These are phyloP conservation scores for Aldabrachelys gigantea DNA, from an alignment of 2,113 vertebrate genomes.

Conservation along the genomic window DNA sequence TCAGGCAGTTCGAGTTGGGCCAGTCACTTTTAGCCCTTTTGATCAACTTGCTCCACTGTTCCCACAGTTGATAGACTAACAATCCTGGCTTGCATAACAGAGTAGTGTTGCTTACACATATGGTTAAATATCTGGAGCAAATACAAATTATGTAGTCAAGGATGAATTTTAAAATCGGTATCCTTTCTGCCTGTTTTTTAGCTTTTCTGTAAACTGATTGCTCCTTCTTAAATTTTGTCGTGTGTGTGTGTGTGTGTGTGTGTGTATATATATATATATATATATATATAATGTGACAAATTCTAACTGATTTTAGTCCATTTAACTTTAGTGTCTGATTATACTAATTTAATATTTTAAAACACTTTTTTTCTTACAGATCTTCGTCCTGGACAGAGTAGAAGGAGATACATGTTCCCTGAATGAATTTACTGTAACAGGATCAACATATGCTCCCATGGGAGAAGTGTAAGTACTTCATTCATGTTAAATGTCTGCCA, in stretches of 20 bases:
- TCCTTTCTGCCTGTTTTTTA: not conserved
- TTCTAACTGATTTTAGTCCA: not conserved
- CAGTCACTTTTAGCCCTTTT: not conserved
- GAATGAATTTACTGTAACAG: conserved; percentile 94
- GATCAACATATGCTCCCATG: conserved; percentile 95
- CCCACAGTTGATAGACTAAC: not conserved
- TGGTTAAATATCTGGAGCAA: not conserved
- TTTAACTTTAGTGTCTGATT: not conserved
- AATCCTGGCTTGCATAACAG: not conserved
- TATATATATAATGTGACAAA: too few relatives aligned
- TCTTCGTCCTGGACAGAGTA: conserved; percentile 92
- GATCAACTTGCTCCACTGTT: not conserved
- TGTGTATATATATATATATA: too few relatives aligned
- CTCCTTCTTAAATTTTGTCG: not conserved
- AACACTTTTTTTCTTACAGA: conserved; percentile 79
- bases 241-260: conserved; percentile 25
- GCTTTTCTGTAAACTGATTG: not conserved
- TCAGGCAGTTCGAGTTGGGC: not conserved
- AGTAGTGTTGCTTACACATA: not conserved
- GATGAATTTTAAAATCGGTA: not conserved
- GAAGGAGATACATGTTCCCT: conserved; percentile 91
- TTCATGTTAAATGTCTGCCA: conserved; percentile 33
- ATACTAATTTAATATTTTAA: not conserved
- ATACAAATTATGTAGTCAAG: not conserved
- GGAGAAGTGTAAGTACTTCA: conserved; percentile 94